A percentile compares a stretch with the other conserved stretches of the same genome.
Evolutionary conservation across 2,888 invertebrate genomes (phyloP).

Genomic region (Rhorus exstirpatorius): DNA sequence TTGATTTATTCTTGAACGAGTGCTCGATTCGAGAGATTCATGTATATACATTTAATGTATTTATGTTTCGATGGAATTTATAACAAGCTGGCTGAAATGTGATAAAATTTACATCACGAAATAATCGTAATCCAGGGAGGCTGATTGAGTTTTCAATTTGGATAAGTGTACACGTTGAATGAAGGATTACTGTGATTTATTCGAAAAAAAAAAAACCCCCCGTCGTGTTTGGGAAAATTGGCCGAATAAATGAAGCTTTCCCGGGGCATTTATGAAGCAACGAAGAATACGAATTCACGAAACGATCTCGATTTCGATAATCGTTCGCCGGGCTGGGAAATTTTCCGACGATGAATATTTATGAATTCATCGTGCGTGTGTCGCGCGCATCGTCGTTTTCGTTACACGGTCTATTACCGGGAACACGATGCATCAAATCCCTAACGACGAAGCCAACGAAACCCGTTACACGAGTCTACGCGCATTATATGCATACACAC

Average conservation of each 20-base stretch:
- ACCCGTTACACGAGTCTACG: conserved; percentile 48
- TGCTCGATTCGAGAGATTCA: conserved; percentile 57
- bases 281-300: no score
- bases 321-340: conserved; percentile 53
- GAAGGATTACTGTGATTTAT: no score
- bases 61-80: conserved; percentile 4
- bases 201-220: no score
- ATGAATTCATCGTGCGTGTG: conserved; percentile 61
- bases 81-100: no score
- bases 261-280: no score
- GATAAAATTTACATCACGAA: neutral
- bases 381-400: conserved; percentile 43
- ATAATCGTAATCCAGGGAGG: no score
- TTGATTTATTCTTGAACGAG: neutral
- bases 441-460: conserved; percentile 48
- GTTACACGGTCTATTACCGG: conserved; percentile 53
- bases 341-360: conserved; percentile 71
- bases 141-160: no score
- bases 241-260: no score
- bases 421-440: conserved; percentile 42
- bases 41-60: neutral
- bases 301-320: conserved; percentile 66
- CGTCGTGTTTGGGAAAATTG: no score
- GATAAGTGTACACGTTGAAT: no score
- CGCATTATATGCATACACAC: conserved; percentile 1